Conservation (phyloP, 2,888 invertebrate genomes). For the Trisateles emortualis region DNA sequence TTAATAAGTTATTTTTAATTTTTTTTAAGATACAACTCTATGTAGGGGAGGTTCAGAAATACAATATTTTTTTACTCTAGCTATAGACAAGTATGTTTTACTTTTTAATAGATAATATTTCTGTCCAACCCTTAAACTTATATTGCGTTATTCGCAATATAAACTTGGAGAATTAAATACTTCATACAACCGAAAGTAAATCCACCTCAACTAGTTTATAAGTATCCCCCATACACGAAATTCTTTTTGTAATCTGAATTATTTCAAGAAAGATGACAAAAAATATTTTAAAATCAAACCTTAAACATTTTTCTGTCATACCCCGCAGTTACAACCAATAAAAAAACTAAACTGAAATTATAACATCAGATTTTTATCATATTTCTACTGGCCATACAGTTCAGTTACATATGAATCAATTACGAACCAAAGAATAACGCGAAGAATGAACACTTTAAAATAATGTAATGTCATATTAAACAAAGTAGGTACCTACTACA, state of each 20-base stretch:
- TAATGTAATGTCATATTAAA: too few relatives aligned
- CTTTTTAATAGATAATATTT: conserved; percentile 14
- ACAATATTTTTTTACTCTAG: neutral
- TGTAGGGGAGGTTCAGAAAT: conserved; percentile 9
- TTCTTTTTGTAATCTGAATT: neutral
- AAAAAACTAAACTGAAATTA: too few relatives aligned
- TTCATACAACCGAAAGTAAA: conserved; percentile 79
- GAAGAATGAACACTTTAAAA: too few relatives aligned
- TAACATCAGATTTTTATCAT: too few relatives aligned
- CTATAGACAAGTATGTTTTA: neutral
- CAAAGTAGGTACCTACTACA: too few relatives aligned
- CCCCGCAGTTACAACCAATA: neutral
- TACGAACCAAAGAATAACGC: too few relatives aligned
- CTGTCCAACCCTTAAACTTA: conserved; percentile 17
- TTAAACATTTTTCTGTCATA: neutral
- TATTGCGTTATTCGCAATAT: conserved; percentile 24
- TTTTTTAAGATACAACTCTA: neutral
- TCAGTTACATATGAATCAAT: too few relatives aligned
- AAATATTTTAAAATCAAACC: neutral
- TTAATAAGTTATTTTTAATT: conserved; percentile 6
- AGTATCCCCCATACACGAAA: conserved; percentile 32
- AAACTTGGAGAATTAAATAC: conserved; percentile 59
- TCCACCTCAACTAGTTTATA: conserved; percentile 72
- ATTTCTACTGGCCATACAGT: too few relatives aligned
- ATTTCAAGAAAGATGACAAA: neutral